Evolutionary conservation across 92 coral and sea anemone genomes (phyloP), one percentile per base, ranked within the genome.

Genomic region (Epizoanthus scotinus): DNA sequence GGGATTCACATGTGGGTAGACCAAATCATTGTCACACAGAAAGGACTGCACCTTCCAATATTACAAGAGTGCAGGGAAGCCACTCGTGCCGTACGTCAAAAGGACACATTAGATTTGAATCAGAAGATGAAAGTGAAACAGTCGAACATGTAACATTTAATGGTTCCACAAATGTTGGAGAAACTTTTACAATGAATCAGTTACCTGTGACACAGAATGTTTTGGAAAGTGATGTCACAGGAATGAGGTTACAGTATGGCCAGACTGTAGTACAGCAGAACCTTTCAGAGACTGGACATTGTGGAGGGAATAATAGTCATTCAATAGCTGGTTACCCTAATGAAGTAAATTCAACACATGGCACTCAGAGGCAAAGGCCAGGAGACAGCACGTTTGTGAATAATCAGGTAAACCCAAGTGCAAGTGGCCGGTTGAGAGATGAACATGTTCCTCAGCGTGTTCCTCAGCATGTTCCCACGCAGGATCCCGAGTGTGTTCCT

Each of bases 41-140:
- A 47, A 47, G 17, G 17, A 47, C 10, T 9, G 52, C 52, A 47
- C 17, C 52, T 47, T 47, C 52, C 52, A 47, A 13, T 47, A 47
- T 47, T 47, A 5, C 52, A 12, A 47, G 52, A 47, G 52, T 47
- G 1, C 52, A 0, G 40, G 6, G 40, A 14, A 61, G 66, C 1
- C 8, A 2, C 14, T 42, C 25, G 13, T 31, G 70, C 24, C 54
- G n/a, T 18, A 21, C 25, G 56, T 70, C 83, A 13, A 36, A 59
- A 13, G 85, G 80, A 57, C 98, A 94, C 82, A 91, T 94, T 22
- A 87, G 95, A 22, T 94, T 94, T 91, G 93, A 91, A 56, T 86
- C 86, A 25, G 94, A 87, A 18, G 90, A 81, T 26, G 85, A 57
- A 27, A 71, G 31, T 26, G 78, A 71, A 70, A 63, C 67, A 64